Evolutionary conservation across 2,797 vertebrate genomes (phyloP), one percentile per base, ranked within the genome.

Genomic region (Adelosebastes latens): DNA sequence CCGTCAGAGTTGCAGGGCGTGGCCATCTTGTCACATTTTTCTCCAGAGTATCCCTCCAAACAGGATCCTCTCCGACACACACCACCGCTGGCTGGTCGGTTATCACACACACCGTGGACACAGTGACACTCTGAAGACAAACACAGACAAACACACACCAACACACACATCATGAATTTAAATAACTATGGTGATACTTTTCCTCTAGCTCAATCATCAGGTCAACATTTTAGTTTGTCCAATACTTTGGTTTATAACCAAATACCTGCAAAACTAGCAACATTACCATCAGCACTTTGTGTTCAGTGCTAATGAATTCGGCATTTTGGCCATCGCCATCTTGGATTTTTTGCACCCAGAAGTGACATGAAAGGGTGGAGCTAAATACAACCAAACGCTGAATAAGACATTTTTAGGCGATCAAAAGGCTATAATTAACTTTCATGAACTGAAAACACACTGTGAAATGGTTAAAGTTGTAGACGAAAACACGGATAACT

Each of bases 21-120:
- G 8, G 88, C 80, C 1, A 25, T 93, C 80, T 73, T 95, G 32
- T 99, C 97, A 87, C 98, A 99, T 82, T 95, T 93, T 10, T 94
- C 95, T 31, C 98, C 98, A 0, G 91, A 96, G 86, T 94, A 98
- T 31, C 97, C 97, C 2, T 94, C 94, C 49, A 83, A 55, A 85
- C 98, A 99, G 0, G 97, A 96, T 56, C 94, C 96, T 2, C 83
- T 84, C 66, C 97, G 97, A 84, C 98, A 99, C 34, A 94, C 84
- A 0, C 98, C 98, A 0, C 88, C 68, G 0, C 96, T 97, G 91
- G 96, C 96, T 0, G 98, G 97, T 20, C 98, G 96, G 93, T 98
- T 99, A 92, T 99, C 98, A 91, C 98, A 99, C 25, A 93, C 80
- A 2, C 98, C 98, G 3, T 99, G 97, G 73, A 98, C 75, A 69